phyloP scores from a whole-genome alignment of 53 echinoderm and acorn worm genomes.

The Paracentrotus lividus region DNA sequence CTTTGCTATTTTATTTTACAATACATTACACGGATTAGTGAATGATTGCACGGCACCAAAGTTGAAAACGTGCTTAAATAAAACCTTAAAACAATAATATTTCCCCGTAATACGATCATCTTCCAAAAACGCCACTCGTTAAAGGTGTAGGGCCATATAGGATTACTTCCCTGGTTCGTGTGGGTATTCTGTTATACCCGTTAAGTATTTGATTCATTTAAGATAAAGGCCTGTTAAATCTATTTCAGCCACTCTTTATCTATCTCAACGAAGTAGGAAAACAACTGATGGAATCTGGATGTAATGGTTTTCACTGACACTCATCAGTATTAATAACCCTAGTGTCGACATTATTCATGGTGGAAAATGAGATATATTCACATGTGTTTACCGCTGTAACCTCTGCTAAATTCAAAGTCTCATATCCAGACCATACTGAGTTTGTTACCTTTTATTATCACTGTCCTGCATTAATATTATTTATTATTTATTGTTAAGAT shows the following conservation, averaged over 20 bases:
- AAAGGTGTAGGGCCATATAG: no score
- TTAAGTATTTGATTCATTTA: conserved; percentile 26
- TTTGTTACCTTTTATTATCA: background rate
- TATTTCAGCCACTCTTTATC: conserved; percentile 14
- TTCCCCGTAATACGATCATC: no score
- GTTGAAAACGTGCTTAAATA: no score
- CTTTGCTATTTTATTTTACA: no score
- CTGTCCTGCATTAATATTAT: background rate
- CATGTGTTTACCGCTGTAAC: background rate
- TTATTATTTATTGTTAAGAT: background rate
- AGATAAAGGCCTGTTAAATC: conserved; percentile 9
- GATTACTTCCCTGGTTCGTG: no score
- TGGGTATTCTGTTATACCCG: background rate
- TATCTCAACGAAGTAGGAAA: conserved; percentile 3
- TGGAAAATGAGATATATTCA: background rate
- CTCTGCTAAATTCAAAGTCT: background rate
- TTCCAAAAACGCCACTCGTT: no score
- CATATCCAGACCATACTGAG: background rate
- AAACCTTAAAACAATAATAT: no score
- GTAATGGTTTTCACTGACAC: conserved; percentile 26
- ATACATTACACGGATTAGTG: no score
- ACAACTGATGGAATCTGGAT: conserved; percentile 27
- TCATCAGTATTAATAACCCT: conserved; percentile 6
- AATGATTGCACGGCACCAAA: no score
- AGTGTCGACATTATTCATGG: background rate